Conservation (phyloP, 2,888 invertebrate genomes). For the Tribolium freemani region DNA sequence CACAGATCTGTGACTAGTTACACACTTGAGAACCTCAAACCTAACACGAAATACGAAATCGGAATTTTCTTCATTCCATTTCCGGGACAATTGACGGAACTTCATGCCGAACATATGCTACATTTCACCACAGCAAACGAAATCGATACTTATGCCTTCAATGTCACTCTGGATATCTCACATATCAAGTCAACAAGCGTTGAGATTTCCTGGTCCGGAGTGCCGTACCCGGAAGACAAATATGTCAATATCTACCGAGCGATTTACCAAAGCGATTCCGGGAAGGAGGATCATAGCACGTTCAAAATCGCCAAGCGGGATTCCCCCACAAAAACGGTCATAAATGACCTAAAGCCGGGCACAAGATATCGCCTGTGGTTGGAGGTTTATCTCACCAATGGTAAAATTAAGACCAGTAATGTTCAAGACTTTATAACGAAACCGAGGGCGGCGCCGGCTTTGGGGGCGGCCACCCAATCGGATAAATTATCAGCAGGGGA, state of each 20-base stretch:
- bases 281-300: conserved; percentile 80
- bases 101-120: conserved; percentile 79
- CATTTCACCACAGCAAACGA: conserved; percentile 81
- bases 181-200: conserved; percentile 83
- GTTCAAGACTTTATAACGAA: conserved; percentile 91
- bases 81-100: conserved; percentile 82
- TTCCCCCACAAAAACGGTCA: conserved; percentile 76
- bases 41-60: conserved; percentile 85
- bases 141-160: conserved; percentile 86
- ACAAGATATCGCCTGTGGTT: conserved; percentile 91
- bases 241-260: conserved; percentile 91
- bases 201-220: conserved; percentile 86
- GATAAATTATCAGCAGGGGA: conserved; percentile 59
- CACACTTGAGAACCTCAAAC: conserved; percentile 82
- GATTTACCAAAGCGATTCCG: conserved; percentile 83
- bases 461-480: conserved; percentile 70
- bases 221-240: conserved; percentile 90
- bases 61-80: conserved; percentile 88
- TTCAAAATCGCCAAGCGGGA: conserved; percentile 84
- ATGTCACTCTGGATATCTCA: conserved; percentile 82
- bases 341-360: conserved; percentile 81
- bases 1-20: conserved; percentile 86
- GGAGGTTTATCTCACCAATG: conserved; percentile 90
- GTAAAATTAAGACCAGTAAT: conserved; percentile 90
- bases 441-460: conserved; percentile 73